Conservation (phyloP, 2,888 invertebrate genomes). For the Lepeophtheirus nordmannii region DNA sequence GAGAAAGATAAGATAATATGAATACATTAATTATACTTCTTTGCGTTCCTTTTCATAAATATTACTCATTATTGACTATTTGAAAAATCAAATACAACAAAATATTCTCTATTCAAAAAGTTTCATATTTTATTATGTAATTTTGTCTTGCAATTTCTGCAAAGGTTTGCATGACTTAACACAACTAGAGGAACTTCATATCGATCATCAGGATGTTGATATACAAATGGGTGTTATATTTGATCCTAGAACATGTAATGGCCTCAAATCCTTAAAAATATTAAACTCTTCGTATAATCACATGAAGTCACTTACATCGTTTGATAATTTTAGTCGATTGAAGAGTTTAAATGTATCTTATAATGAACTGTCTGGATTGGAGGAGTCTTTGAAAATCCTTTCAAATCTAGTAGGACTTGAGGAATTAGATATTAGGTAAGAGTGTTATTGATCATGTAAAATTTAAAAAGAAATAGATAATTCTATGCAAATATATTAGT, state of each 20-base stretch:
- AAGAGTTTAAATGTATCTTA: no score
- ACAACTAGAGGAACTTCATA: background rate
- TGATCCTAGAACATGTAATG: background rate
- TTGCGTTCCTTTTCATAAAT: background rate
- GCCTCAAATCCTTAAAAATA: background rate
- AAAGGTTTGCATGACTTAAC: background rate
- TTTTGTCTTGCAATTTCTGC: background rate
- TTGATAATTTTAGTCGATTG: no score
- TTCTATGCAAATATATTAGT: no score
- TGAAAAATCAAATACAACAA: background rate
- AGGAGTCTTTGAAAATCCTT: no score
- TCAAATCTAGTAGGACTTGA: no score
- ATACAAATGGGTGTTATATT: background rate
- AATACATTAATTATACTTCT: background rate
- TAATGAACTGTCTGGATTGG: no score
- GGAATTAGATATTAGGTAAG: no score
- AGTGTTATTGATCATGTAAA: no score
- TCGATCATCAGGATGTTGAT: background rate
- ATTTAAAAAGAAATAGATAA: no score
- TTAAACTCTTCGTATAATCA: conserved; percentile 3
- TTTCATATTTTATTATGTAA: no score
- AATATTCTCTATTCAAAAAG: background rate
- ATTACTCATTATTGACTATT: background rate
- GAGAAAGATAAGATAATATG: background rate
- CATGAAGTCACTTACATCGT: background rate